Conservation (phyloP, 1,140 invertebrate species). For the Eumeta japonica region DNA sequence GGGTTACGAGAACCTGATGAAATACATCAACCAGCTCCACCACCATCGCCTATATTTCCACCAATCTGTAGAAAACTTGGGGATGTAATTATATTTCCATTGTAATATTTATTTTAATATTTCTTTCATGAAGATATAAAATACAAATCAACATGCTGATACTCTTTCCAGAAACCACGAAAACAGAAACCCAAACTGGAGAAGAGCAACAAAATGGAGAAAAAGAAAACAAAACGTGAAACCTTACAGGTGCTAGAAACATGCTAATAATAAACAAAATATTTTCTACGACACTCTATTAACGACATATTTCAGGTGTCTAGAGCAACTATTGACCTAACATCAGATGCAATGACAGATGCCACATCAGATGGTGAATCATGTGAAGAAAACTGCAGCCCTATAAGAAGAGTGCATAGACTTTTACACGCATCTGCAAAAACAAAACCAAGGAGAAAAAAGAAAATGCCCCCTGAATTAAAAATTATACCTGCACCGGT, state of each 20-base stretch:
- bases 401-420: conserved; percentile 46
- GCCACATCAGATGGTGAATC: conserved; percentile 49
- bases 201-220: conserved; percentile 39
- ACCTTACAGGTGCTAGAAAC: conserved; percentile 35
- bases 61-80: conserved; percentile 25
- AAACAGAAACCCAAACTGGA: conserved; percentile 39
- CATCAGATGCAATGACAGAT: conserved; percentile 50
- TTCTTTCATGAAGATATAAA: no score
- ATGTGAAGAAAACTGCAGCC: conserved; percentile 43
- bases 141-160: no score
- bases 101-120: conserved; percentile 4
- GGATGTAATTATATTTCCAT: conserved; percentile 16
- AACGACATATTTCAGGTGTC: conserved; percentile 45
- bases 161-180: conserved; percentile 34
- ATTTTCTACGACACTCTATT: no score
- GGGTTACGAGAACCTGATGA: conserved; percentile 21
- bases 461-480: conserved; percentile 60
- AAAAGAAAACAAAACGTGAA: conserved; percentile 44
- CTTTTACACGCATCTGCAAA: conserved; percentile 34
- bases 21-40: conserved; percentile 30
- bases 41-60: conserved; percentile 43
- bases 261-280: conserved; percentile 7
- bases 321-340: conserved; percentile 53
- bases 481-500: conserved; percentile 56
- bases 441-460: conserved; percentile 44